Base-by-base conservation (phyloP, 2,797 vertebrate genomes). In the Chaetodon trifasciatus region DNA sequence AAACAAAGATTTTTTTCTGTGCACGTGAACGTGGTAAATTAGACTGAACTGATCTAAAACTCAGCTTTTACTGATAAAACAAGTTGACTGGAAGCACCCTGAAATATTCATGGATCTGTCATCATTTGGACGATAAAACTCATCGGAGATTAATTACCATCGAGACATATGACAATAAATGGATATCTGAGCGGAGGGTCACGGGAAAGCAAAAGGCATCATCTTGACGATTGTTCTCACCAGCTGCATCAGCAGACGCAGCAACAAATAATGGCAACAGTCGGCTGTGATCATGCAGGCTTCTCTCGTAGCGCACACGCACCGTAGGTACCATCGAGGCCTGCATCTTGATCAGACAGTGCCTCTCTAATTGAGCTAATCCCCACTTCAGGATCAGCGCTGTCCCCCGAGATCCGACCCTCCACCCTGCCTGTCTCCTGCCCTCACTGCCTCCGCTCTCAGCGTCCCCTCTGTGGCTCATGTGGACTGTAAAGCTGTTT, bases 361-460 rank as follows among this genome's bases (percentile, higher is more conserved):
- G 87, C 91, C 95, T 85, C 83, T 81, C 92, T 94, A 93, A 94
- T 98, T 97, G 97, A 97, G 96, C 95, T 98, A 99, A 99, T 98
- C 97, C 97, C 80, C 90, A 95, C 95, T 96, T 96, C 95, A 96
- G 95, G 96, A 97, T 98, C 97, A 98, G 96, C 94, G 95, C 93
- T 89, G 94, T 94, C 96, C 96, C 93, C 68, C 47, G 91, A 89
- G 92, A 81, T 89, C 79, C 69, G 89, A 84, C 91, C 91, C 91
- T 91, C 88, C 85, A 84, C 84, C 78, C 86, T 6, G 86, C 69
- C 79, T 21, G 78, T 75, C 90, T 85, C 78, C 76, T 74, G 75
- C 81, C 80, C 89, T 84, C 88, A 76, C 86, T 23, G 85, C 74
- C 86, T 81, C 84, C n/a, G 82, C 72, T 76, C 82, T 80, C 62